These are phyloP conservation scores for Lasioglossum pauxillum DNA, from an alignment of 2,888 invertebrate species.

Conservation along the genomic window DNA sequence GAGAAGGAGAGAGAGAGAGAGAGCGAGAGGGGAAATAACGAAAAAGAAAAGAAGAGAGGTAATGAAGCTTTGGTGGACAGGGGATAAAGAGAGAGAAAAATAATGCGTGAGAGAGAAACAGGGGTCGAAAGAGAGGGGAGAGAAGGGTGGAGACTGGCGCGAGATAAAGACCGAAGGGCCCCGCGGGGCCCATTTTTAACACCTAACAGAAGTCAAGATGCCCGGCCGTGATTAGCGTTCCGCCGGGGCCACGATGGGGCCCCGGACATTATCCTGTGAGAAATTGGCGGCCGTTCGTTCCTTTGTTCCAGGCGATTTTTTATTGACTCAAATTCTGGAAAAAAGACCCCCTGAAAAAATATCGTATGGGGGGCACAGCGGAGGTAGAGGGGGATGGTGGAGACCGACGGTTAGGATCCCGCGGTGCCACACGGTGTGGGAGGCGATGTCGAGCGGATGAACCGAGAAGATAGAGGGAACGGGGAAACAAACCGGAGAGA, in stretches of 20 bases:
- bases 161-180: conserved; percentile 75
- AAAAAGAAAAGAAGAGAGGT: background rate
- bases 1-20: background rate
- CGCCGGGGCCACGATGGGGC: conserved; percentile 61
- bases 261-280: conserved; percentile 79
- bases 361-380: background rate
- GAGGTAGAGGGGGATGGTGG: background rate
- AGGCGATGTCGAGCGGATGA: conserved; percentile 70
- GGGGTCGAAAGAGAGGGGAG: conserved; percentile 7
- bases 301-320: conserved; percentile 81
- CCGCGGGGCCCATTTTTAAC: conserved; percentile 80
- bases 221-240: conserved; percentile 75
- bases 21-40: conserved; percentile 7
- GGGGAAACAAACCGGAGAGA: conserved; percentile 51
- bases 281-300: conserved; percentile 78
- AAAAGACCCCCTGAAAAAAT: conserved; percentile 35
- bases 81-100: background rate
- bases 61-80: conserved; percentile 4
- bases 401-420: conserved; percentile 62
- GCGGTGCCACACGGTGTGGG: conserved; percentile 71
- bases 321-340: conserved; percentile 79
- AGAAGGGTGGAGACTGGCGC: conserved; percentile 56
- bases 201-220: conserved; percentile 82
- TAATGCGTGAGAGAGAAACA: background rate
- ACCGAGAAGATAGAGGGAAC: conserved; percentile 54